phyloP scores from a whole-genome alignment of 1,140 invertebrate genomes.

The Aphelenchoides besseyi region DNA sequence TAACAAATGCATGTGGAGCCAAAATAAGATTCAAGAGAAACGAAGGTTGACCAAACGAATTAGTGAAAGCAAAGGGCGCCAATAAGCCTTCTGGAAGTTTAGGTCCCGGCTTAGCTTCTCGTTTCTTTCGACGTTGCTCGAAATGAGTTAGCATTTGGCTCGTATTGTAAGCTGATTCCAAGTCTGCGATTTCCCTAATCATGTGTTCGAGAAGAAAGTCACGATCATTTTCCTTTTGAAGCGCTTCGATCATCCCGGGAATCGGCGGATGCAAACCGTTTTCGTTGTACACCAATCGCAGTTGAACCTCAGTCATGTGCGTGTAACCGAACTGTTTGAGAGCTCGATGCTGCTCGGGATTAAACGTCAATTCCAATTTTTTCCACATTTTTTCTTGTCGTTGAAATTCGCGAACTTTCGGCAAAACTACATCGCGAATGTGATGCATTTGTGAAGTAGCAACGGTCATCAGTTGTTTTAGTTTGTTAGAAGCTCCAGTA shows the following conservation, averaged over 20 bases:
- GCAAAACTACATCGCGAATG: not conserved
- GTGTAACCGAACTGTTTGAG: not conserved
- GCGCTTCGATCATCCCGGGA: not conserved
- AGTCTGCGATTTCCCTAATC: not conserved
- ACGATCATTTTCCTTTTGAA: not conserved
- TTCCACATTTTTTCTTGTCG: not conserved
- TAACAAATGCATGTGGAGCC: not conserved
- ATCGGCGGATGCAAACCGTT: slow-evolving; percentile 9
- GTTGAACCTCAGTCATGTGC: not conserved
- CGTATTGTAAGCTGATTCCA: not conserved
- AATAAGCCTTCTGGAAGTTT: not conserved
- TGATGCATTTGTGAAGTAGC: not conserved
- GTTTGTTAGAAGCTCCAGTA: not conserved
- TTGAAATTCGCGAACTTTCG: not conserved
- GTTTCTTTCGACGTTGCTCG: not conserved
- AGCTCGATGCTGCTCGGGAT: not conserved
- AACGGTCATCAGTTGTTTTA: not conserved
- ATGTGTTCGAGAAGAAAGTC: slow-evolving; percentile 7
- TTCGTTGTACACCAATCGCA: not conserved
- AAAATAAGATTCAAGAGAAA: not conserved
- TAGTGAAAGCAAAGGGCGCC: slow-evolving; percentile 6
- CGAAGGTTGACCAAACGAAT: not conserved
- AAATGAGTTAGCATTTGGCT: not conserved
- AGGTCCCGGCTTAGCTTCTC: not conserved
- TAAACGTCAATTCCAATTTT: not conserved